These are phyloP conservation scores for Cosmorhoe ocellata DNA, from an alignment of 2,888 invertebrate species.

Conservation along the genomic window DNA sequence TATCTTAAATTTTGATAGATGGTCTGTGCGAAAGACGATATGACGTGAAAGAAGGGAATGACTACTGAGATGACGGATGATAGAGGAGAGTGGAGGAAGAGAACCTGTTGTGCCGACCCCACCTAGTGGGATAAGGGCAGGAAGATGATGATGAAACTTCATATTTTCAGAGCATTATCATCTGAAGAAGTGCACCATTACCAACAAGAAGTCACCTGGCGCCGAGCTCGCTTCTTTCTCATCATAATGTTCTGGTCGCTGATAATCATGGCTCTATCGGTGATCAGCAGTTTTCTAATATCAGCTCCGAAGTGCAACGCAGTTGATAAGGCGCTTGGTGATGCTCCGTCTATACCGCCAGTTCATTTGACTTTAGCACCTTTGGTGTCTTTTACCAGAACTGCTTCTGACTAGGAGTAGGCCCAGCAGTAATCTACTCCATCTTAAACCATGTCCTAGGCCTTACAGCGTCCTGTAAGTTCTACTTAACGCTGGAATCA, in stretches of 20 bases:
- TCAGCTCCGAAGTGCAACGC: constrained; percentile 42
- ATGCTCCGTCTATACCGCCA: constrained; percentile 49
- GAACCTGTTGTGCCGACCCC: too few species aligned
- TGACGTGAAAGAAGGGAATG: too few species aligned
- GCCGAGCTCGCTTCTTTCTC: constrained; percentile 65
- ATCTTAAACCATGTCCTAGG: too few species aligned
- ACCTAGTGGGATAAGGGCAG: too few species aligned
- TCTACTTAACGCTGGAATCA: too few species aligned
- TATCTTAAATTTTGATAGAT: too few species aligned
- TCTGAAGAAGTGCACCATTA: constrained; percentile 74
- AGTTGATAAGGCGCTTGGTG: constrained; percentile 25
- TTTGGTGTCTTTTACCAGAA: constrained; percentile 37
- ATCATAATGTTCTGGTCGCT: constrained; percentile 75
- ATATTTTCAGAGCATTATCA: constrained; percentile 66
- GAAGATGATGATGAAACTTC: too few species aligned
- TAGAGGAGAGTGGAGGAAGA: too few species aligned
- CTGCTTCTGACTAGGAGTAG: constrained; percentile 5
- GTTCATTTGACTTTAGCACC: constrained; percentile 57
- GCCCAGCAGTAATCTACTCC: too few species aligned
- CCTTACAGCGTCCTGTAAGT: too few species aligned
- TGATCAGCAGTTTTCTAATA: constrained; percentile 64
- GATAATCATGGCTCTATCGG: constrained; percentile 69
- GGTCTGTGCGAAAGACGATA: too few species aligned
- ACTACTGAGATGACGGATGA: too few species aligned
- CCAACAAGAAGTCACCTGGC: constrained; percentile 74